These are phyloP conservation scores for Malacoraja senta DNA, from an alignment of 2,797 vertebrate genomes.

Conservation along the genomic window DNA sequence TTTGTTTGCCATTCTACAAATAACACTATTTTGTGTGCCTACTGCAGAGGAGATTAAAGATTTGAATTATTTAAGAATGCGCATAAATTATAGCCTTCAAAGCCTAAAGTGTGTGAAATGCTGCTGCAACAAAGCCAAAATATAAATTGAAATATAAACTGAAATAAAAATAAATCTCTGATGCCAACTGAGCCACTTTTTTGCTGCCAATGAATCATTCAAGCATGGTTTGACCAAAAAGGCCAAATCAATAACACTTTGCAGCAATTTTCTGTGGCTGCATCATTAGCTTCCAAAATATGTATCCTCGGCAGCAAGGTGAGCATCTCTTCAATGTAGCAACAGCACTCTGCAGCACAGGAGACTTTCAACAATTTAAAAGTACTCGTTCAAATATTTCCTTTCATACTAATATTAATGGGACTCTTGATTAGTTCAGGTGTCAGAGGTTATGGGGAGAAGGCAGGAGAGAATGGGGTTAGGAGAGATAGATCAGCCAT, in stretches of 20 bases:
- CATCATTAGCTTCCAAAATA: background rate
- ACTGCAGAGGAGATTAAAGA: background rate
- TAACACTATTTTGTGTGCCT: background rate
- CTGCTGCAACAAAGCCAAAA: background rate
- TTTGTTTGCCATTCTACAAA: background rate
- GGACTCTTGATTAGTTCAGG: too few species aligned
- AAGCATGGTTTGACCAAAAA: constrained; percentile 23
- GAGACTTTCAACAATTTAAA: background rate
- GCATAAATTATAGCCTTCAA: background rate
- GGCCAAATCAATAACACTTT: background rate
- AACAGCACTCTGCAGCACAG: background rate
- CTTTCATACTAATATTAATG: background rate
- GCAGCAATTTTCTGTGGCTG: background rate
- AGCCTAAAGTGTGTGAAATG: background rate
- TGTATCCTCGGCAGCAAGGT: background rate
- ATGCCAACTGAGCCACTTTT: constrained; percentile 23
- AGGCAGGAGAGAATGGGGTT: too few species aligned
- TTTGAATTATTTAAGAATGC: background rate
- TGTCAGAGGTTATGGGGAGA: too few species aligned
- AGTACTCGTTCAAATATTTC: background rate
- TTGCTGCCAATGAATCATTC: constrained; percentile 22
- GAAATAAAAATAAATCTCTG: background rate
- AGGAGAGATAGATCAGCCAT: too few species aligned
- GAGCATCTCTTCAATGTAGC: background rate
- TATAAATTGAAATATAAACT: background rate